Evolutionary conservation across 1,140 invertebrate species (phyloP).

Genomic region (Drosophila nikananu): DNA sequence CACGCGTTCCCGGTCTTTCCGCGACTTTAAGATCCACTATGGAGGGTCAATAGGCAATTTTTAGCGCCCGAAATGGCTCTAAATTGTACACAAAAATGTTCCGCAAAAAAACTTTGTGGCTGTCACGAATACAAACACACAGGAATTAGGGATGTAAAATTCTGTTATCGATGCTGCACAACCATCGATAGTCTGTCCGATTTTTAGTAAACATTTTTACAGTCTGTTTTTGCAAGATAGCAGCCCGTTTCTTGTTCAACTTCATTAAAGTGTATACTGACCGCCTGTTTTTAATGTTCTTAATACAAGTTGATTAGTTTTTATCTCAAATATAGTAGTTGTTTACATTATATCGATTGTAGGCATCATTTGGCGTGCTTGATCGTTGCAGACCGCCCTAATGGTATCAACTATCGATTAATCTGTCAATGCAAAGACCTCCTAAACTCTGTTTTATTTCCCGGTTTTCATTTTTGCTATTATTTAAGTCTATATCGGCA

Average conservation of each 20-base stretch:
- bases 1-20: conserved; percentile 46
- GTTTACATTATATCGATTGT: conserved; percentile 42
- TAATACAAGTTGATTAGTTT: background rate
- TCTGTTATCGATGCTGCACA: conserved; percentile 44
- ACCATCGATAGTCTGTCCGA: conserved; percentile 43
- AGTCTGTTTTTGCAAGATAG: background rate
- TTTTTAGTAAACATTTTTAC: no score
- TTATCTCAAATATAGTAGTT: background rate
- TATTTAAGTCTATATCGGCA: background rate
- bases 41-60: conserved; percentile 60
- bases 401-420: conserved; percentile 3
- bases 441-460: conserved; percentile 18
- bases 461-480: conserved; percentile 16
- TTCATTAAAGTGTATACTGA: no score
- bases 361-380: background rate
- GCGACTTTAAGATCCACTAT: conserved; percentile 46
- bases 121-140: conserved; percentile 82
- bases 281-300: background rate
- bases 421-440: background rate
- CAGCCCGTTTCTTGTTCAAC: no score
- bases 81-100: conserved; percentile 81
- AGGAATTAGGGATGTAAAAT: conserved; percentile 53
- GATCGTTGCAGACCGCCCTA: conserved; percentile 9
- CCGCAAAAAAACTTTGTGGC: conserved; percentile 80
- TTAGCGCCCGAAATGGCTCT: conserved; percentile 70